phyloP scores from a whole-genome alignment of 2,888 invertebrate genomes.

The Clunio marinus region DNA sequence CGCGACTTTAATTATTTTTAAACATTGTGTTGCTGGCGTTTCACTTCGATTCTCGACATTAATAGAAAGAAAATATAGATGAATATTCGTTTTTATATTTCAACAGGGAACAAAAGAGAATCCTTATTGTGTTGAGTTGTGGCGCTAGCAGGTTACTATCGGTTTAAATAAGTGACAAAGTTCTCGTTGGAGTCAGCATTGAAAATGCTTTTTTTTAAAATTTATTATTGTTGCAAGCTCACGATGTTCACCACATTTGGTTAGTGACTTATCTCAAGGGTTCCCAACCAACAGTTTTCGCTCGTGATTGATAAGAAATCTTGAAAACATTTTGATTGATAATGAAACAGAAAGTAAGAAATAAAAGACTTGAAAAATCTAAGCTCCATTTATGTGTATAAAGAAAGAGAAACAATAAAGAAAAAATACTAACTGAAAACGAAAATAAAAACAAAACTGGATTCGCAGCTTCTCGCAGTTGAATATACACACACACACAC shows the following conservation, averaged over 20 bases:
- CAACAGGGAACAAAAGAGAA: no score
- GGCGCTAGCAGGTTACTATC: not conserved
- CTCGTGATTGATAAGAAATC: not conserved
- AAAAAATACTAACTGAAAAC: not conserved
- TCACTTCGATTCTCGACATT: no score
- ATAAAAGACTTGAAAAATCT: no score
- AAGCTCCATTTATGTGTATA: not conserved
- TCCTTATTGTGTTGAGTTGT: no score
- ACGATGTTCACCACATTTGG: no score
- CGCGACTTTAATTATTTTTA: not conserved
- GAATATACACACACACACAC: not conserved
- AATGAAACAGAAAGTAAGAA: not conserved
- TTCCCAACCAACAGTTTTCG: not conserved
- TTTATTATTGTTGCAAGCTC: no score
- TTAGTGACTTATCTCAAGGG: slow-evolving; percentile 2
- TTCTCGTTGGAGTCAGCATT: no score
- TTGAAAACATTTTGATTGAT: not conserved
- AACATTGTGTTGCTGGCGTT: not conserved
- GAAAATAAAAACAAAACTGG: no score
- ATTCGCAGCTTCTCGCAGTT: not conserved
- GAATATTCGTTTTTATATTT: no score
- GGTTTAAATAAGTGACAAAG: no score
- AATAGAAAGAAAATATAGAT: no score
- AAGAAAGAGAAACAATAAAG: not conserved
- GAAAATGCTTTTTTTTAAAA: no score